These are phyloP conservation scores for Nomada lathburiana DNA, from an alignment of 2,888 invertebrate species.

Conservation along the genomic window DNA sequence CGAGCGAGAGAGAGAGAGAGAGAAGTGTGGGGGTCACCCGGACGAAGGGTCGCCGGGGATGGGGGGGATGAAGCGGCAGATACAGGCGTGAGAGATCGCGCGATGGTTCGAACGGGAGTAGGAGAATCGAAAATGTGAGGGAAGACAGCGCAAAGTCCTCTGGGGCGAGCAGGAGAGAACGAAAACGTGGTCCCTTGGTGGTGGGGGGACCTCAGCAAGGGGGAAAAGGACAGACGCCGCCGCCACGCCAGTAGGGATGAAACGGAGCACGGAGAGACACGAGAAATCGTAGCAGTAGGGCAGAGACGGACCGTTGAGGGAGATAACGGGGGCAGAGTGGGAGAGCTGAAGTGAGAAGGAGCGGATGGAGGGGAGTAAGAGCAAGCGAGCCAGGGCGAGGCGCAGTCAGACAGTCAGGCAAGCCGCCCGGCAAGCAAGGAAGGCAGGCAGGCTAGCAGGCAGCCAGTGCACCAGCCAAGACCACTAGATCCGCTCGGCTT, in stretches of 20 bases:
- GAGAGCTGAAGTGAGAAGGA: slow-evolving; percentile 74
- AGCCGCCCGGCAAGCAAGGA: slow-evolving; percentile 80
- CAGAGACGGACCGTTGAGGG: slow-evolving; percentile 57
- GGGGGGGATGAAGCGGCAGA: slow-evolving; percentile 31
- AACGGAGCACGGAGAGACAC: slow-evolving; percentile 40
- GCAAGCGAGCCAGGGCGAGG: slow-evolving; percentile 78
- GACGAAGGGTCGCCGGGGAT: slow-evolving; percentile 14
- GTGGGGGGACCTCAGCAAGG: slow-evolving; percentile 25
- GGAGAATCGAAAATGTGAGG: not conserved
- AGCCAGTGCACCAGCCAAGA: slow-evolving; percentile 84
- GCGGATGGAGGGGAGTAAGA: slow-evolving; percentile 72
- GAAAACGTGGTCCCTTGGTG: slow-evolving; percentile 1
- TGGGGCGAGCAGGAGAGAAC: not conserved
- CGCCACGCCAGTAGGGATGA: slow-evolving; percentile 27
- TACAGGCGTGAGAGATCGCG: slow-evolving; percentile 62
- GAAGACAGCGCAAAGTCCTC: not conserved
- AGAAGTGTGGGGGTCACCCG: not conserved
- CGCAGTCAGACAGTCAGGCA: slow-evolving; percentile 83
- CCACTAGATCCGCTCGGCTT: slow-evolving; percentile 83
- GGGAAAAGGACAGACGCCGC: slow-evolving; percentile 8
- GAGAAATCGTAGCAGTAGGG: slow-evolving; percentile 54
- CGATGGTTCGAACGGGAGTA: slow-evolving; percentile 7
- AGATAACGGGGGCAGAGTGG: slow-evolving; percentile 64
- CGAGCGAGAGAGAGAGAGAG: slow-evolving; percentile 13
- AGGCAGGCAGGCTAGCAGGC: slow-evolving; percentile 82